phyloP scores from a whole-genome alignment of 2,797 vertebrate genomes.

The Eremophila alpestris region DNA sequence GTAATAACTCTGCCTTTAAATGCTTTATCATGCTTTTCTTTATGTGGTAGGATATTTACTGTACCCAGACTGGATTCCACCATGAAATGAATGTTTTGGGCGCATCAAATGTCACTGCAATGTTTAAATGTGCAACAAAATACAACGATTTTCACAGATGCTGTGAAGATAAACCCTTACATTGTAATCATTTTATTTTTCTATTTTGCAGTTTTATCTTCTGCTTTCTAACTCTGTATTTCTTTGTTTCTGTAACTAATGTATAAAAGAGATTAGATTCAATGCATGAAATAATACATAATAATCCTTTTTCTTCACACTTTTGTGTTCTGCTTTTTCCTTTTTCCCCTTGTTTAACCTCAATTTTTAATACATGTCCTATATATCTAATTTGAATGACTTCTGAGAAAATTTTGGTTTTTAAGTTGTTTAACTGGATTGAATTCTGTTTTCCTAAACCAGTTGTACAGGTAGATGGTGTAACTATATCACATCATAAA shows the following conservation, averaged over 20 bases:
- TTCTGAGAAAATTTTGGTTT: neutral
- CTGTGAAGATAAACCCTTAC: neutral
- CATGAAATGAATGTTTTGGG: constrained; percentile 6
- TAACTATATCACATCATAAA: neutral
- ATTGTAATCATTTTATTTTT: neutral
- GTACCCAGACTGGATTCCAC: neutral
- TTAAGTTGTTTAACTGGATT: neutral
- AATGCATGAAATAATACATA: neutral
- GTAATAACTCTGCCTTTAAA: constrained; percentile 23
- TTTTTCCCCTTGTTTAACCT: neutral
- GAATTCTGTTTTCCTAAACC: neutral
- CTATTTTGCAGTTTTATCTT: neutral
- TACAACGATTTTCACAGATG: neutral
- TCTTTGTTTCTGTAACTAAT: neutral
- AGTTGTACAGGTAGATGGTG: neutral
- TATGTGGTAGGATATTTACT: neutral
- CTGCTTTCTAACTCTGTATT: neutral
- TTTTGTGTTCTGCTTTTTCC: neutral
- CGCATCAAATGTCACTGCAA: neutral
- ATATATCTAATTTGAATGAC: neutral
- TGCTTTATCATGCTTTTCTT: neutral
- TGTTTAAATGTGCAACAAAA: neutral
- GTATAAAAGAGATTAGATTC: neutral
- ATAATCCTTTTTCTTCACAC: neutral
- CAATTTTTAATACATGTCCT: neutral